A percentile compares a stretch with the other conserved stretches of the same genome.
These are phyloP conservation scores for Drosophila nr. perissopoda DNA, from an alignment of 2,888 invertebrate species.

Conservation along the genomic window DNA sequence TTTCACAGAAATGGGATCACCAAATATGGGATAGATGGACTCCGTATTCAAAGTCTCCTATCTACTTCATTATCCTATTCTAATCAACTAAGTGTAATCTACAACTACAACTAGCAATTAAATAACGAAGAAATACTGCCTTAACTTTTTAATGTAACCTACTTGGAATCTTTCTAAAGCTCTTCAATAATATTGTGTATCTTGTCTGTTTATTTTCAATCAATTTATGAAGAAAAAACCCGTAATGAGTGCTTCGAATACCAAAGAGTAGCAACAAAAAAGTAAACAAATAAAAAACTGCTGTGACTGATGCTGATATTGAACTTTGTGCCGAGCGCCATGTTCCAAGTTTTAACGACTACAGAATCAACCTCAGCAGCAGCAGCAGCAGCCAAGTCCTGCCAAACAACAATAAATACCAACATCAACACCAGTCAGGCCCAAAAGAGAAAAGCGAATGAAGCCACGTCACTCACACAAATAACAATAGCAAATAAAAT, in stretches of 20 bases:
- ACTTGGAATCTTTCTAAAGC: background rate
- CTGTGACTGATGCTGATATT: slow-evolving; percentile 37
- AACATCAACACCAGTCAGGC: slow-evolving; percentile 23
- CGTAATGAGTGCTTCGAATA: slow-evolving; percentile 28
- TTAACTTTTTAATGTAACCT: no score
- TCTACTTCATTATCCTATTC: background rate
- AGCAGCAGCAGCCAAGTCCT: slow-evolving; percentile 11
- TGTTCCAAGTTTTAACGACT: slow-evolving; percentile 67
- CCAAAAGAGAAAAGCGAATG: slow-evolving; percentile 5
- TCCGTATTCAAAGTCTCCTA: background rate
- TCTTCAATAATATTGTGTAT: background rate
- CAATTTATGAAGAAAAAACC: slow-evolving; percentile 14
- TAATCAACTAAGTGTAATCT: background rate
- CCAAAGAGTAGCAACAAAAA: slow-evolving; percentile 16
- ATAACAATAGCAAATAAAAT: slow-evolving; percentile 31
- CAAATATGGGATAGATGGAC: background rate
- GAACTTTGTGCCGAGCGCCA: slow-evolving; percentile 36
- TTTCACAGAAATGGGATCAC: background rate
- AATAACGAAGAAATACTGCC: background rate
- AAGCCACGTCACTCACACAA: background rate
- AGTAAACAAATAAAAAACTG: slow-evolving; percentile 16
- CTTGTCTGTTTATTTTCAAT: background rate
- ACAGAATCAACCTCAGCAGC: slow-evolving; percentile 14
- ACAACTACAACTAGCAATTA: background rate
- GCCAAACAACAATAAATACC: slow-evolving; percentile 32